A percentile compares a stretch with the other conserved stretches of the same genome.
Evolutionary conservation across 2,113 vertebrate genomes (phyloP).

Genomic region (Dipodomys stephensi): DNA sequence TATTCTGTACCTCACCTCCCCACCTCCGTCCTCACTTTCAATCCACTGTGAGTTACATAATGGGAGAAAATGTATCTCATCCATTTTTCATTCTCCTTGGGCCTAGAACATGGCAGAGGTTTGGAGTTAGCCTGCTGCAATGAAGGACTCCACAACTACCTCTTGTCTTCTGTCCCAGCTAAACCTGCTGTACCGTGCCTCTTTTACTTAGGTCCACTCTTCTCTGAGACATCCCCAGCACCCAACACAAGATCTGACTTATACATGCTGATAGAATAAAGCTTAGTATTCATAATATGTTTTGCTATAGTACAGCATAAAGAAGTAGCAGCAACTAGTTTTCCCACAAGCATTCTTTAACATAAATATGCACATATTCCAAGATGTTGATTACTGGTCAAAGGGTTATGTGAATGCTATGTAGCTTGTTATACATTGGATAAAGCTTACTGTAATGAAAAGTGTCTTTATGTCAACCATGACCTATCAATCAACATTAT

Average conservation of each 20-base stretch:
- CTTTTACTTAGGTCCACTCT: not conserved
- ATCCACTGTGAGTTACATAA: not conserved
- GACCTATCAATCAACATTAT: constrained; percentile 30
- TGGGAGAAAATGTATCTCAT: not conserved
- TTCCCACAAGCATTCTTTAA: not conserved
- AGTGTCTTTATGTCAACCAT: constrained; percentile 7
- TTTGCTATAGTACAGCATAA: not conserved
- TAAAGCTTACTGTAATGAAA: constrained; percentile 24
- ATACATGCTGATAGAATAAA: not conserved
- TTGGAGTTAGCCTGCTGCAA: not conserved
- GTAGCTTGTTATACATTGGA: not conserved
- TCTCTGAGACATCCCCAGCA: constrained; percentile 36
- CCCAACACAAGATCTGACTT: not conserved
- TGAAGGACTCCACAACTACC: not conserved
- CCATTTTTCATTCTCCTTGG: not conserved
- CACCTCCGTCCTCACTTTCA: not conserved
- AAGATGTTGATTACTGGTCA: not conserved
- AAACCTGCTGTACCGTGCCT: not conserved
- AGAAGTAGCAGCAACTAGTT: not conserved
- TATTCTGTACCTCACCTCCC: not conserved
- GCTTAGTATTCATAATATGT: not conserved
- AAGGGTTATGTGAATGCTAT: constrained; percentile 16
- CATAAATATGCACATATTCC: constrained; percentile 16
- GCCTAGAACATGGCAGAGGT: not conserved
- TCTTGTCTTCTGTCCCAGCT: not conserved